Conservation (phyloP, 2,888 invertebrate genomes). For the Eupithecia subfuscata region DNA sequence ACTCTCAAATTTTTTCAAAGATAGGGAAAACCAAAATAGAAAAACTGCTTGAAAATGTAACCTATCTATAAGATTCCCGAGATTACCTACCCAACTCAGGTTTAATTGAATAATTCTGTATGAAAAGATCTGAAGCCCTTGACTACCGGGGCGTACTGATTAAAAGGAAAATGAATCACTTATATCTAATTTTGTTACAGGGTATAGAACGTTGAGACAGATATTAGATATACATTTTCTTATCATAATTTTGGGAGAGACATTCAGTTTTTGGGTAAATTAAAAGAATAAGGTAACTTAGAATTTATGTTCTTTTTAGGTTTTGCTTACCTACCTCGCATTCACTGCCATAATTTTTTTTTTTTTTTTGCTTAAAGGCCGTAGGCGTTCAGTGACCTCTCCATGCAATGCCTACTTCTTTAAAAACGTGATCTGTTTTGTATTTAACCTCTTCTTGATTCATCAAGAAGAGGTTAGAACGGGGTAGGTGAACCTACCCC, state of each 20-base stretch:
- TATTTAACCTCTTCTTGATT: not conserved
- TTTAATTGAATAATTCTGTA: conserved; percentile 30
- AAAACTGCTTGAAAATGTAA: not conserved
- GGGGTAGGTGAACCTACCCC: no score
- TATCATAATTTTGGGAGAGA: not conserved
- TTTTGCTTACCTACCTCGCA: not conserved
- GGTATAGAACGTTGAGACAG: not conserved
- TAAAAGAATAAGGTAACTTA: not conserved
- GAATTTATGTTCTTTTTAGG: not conserved
- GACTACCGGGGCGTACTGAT: conserved; percentile 24
- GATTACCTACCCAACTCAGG: conserved; percentile 15
- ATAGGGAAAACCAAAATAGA: not conserved
- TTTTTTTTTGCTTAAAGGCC: not conserved
- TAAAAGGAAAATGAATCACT: conserved; percentile 28
- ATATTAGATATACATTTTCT: not conserved
- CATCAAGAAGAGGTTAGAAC: no score
- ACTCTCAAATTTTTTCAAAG: no score
- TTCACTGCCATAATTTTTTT: not conserved
- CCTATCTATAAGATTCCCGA: not conserved
- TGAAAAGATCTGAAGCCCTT: conserved; percentile 30
- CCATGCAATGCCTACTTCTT: not conserved
- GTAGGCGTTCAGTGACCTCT: not conserved
- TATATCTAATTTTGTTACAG: conserved; percentile 13
- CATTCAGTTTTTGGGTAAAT: not conserved
- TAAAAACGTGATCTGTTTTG: not conserved